Evolutionary conservation across 2,888 invertebrate species (phyloP).

Genomic region (Caenorhabditis panamensis): DNA sequence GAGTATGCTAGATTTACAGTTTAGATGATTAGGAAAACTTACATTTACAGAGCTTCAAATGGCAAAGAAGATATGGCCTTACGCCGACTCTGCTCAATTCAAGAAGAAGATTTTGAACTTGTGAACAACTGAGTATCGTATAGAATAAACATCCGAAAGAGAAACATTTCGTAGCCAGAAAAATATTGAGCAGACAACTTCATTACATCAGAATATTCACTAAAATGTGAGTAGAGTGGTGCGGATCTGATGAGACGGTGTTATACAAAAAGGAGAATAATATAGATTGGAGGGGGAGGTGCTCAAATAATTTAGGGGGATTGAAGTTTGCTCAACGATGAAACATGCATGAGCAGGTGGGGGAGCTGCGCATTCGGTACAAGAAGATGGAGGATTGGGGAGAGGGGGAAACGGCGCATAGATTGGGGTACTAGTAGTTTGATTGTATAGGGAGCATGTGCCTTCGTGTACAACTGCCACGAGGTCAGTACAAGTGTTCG

Average conservation of each 20-base stretch:
- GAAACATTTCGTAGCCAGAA: neutral
- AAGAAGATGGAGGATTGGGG: neutral
- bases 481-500: constrained; percentile 30
- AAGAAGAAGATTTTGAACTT: constrained; percentile 68
- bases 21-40: neutral
- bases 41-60: constrained; percentile 26
- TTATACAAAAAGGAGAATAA: neutral
- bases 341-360: constrained; percentile 6
- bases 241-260: constrained; percentile 25
- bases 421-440: neutral
- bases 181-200: constrained; percentile 32
- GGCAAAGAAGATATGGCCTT: constrained; percentile 73
- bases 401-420: constrained; percentile 11
- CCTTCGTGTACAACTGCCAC: constrained; percentile 25
- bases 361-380: constrained; percentile 4
- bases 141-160: constrained; percentile 6
- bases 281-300: constrained; percentile 4
- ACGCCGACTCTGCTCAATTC: constrained; percentile 62
- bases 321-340: constrained; percentile 19
- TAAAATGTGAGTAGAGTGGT: constrained; percentile 42
- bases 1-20: constrained; percentile 30
- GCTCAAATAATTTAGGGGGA: constrained; percentile 32
- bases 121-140: constrained; percentile 11
- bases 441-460: neutral
- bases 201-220: constrained; percentile 51